phyloP scores from a whole-genome alignment of 1,140 invertebrate species.

The Drosophila aff. region DNA sequence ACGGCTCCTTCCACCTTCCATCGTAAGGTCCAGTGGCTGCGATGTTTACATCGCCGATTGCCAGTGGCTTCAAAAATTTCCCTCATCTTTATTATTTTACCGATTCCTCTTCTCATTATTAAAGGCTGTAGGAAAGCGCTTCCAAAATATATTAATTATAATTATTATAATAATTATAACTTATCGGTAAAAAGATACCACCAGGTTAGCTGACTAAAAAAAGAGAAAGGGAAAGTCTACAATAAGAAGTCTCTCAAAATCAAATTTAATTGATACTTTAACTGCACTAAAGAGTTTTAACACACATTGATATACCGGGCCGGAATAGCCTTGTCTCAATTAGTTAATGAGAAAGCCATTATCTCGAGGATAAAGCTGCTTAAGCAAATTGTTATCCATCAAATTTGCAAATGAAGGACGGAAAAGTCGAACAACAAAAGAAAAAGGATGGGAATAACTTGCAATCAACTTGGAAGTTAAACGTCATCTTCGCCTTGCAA shows the following conservation, averaged over 20 bases:
- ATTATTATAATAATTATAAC: no score
- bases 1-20: slow-evolving; percentile 5
- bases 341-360: slow-evolving; percentile 66
- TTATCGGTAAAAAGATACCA: neutral
- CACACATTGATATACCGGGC: neutral
- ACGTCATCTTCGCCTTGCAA: slow-evolving; percentile 55
- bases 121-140: slow-evolving; percentile 16
- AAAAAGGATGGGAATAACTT: slow-evolving; percentile 15
- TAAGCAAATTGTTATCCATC: slow-evolving; percentile 60
- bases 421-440: neutral
- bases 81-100: slow-evolving; percentile 64
- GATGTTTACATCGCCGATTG: slow-evolving; percentile 62
- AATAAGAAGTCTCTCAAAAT: neutral
- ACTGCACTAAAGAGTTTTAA: neutral
- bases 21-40: slow-evolving; percentile 35
- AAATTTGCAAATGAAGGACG: slow-evolving; percentile 53
- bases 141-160: neutral
- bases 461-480: slow-evolving; percentile 68
- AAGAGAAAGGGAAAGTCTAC: no score
- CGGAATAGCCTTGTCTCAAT: neutral
- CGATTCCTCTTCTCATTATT: slow-evolving; percentile 42
- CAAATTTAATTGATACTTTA: neutral
- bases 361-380: slow-evolving; percentile 25
- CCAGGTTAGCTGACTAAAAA: neutral
- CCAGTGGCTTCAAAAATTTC: slow-evolving; percentile 51